A percentile compares a stretch with the other conserved stretches of the same genome.
These are phyloP conservation scores for Montipora sp. DNA, from an alignment of 64 coral and sea anemone species.

Conservation along the genomic window DNA sequence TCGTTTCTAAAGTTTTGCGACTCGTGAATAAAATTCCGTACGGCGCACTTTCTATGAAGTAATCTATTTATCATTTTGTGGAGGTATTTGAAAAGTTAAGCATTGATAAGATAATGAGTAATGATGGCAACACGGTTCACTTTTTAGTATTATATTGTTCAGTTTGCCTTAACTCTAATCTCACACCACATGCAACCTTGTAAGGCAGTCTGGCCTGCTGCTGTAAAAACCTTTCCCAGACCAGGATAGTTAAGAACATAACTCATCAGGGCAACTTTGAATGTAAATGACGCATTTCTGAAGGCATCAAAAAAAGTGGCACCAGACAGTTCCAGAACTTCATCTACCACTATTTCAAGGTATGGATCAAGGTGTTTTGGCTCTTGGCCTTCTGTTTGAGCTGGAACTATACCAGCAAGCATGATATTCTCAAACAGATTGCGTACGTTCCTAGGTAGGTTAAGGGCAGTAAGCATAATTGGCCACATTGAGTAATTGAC, in stretches of 20 bases:
- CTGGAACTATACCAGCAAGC: conserved; percentile 43
- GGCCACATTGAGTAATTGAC: conserved; percentile 44
- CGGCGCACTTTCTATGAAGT: too few species aligned
- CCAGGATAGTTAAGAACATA: conserved; percentile 21
- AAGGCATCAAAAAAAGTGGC: conserved; percentile 2
- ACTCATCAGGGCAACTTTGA: neutral
- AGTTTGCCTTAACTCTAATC: neutral
- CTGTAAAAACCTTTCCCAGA: neutral
- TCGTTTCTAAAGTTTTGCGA: too few species aligned
- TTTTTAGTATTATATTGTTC: conserved; percentile 8
- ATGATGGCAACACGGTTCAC: conserved; percentile 10
- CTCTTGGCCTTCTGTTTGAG: neutral
- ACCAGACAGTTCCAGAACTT: neutral
- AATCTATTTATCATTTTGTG: too few species aligned
- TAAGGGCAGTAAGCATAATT: neutral
- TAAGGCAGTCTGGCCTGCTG: neutral
- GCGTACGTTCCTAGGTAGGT: neutral
- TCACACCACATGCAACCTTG: conserved; percentile 46
- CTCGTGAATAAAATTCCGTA: too few species aligned
- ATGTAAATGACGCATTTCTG: neutral
- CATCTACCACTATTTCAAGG: conserved; percentile 22
- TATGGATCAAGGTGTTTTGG: neutral
- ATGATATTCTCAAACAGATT: conserved; percentile 12
- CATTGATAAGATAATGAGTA: conserved; percentile 1
- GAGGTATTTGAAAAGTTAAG: neutral